Percentiles rank a stretch among this genome's conserved stretches.
Evolutionary conservation across 1,140 invertebrate species (phyloP).

Genomic region (Geopemphigus sp.): DNA sequence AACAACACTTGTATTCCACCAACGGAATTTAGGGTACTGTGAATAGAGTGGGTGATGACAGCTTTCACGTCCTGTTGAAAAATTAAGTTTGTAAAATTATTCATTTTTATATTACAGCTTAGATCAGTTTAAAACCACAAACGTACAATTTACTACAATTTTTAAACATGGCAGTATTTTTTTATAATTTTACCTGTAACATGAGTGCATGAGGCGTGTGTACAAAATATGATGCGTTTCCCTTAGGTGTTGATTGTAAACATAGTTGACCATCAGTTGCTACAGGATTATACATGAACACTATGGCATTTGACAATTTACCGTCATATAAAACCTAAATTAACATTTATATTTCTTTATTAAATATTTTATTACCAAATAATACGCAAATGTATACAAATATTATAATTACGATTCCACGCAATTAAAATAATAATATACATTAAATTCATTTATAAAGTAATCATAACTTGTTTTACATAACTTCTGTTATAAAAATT

Average conservation of each 20-base stretch:
- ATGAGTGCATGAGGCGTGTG: conserved; percentile 98
- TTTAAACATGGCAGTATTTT: background rate
- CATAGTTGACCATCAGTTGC: conserved; percentile 97
- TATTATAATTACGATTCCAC: too few species aligned
- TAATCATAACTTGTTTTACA: too few species aligned
- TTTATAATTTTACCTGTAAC: conserved; percentile 74
- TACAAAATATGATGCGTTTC: conserved; percentile 95
- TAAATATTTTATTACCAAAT: too few species aligned
- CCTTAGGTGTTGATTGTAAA: conserved; percentile 95
- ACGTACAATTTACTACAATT: background rate
- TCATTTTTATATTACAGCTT: background rate
- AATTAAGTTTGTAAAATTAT: background rate
- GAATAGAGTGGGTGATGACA: conserved; percentile 97
- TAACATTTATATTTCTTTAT: too few species aligned
- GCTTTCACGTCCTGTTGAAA: conserved; percentile 89
- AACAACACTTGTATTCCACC: conserved; percentile 98
- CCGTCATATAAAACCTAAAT: conserved; percentile 94
- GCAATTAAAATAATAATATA: too few species aligned
- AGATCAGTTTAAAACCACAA: background rate
- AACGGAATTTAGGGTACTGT: conserved; percentile 97
- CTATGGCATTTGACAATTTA: conserved; percentile 91
- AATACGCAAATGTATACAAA: too few species aligned
- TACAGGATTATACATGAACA: conserved; percentile 99
- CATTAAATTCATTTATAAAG: too few species aligned
- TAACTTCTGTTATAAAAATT: too few species aligned